Percentiles rank a stretch among this genome's conserved stretches.
Evolutionary conservation across 2,888 invertebrate species (phyloP).

Genomic region (Thecocarcelia acutangulata): DNA sequence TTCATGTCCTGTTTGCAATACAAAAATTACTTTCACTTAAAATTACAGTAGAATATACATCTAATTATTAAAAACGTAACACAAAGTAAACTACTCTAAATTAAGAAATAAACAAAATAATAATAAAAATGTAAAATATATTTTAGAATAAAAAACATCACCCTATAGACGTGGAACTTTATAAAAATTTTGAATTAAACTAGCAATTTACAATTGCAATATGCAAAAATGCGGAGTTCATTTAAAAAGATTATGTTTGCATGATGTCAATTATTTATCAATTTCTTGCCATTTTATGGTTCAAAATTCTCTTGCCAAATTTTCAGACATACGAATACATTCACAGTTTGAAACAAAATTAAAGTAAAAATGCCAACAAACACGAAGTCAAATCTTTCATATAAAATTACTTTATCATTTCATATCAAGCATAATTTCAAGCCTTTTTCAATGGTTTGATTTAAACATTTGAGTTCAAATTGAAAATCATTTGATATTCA

Average conservation of each 20-base stretch:
- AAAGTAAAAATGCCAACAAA: conserved; percentile 65
- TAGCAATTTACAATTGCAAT: conserved; percentile 55
- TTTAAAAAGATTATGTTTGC: conserved; percentile 39
- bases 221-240: conserved; percentile 33
- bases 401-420: too few species aligned
- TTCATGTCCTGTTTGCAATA: conserved; percentile 58
- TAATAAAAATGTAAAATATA: conserved; percentile 23
- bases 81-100: conserved; percentile 42
- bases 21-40: conserved; percentile 60
- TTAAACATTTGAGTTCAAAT: too few species aligned
- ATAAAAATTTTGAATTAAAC: conserved; percentile 10
- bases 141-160: conserved; percentile 27
- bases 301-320: conserved; percentile 61
- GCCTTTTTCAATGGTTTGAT: too few species aligned
- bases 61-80: conserved; percentile 55
- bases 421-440: too few species aligned
- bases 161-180: conserved; percentile 31
- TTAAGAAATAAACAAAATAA: conserved; percentile 34
- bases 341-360: conserved; percentile 68
- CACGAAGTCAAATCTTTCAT: too few species aligned
- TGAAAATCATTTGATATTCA: too few species aligned
- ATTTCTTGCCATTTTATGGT: conserved; percentile 70
- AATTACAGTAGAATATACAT: conserved; percentile 59
- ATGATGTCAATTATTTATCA: conserved; percentile 64
- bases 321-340: conserved; percentile 34